Base-by-base conservation (phyloP, 2,888 invertebrate genomes). In the Torymus auratus region DNA sequence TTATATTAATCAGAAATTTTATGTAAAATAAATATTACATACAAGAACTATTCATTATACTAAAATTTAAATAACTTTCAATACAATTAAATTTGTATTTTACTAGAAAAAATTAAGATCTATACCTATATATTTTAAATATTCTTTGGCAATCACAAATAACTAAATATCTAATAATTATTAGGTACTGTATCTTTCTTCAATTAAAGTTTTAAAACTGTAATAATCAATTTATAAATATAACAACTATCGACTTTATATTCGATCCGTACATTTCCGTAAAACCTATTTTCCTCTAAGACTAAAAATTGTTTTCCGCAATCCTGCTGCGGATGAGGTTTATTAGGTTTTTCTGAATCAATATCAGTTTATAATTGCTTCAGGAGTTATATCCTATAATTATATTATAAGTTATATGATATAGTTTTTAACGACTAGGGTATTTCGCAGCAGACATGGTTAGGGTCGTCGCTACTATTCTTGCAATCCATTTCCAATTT, bases 401-500 rank as follows among this genome's bases (percentile, higher is more conserved):
- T 41, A 7, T 41, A 41, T 41, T 41, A 41, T 41, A 41, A 7
- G 5, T 41, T 7, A 41, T 41, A 41, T 41, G 1, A 7, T 41
- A 41, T 41, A 5, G 41, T 41, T 41, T 41, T 53, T 13, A 15
- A 5, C 23, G 53, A 52, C n/a, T 62, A 17, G 7, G 20, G n/a
- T 12, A 14, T 20, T 41, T 75, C 68, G 12, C 41, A 56, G 2
- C 41, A 15, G 12, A 62, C 23, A 28, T 28, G 58, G 4, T 28
- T 70, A 14, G 64, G 20, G 10, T 77, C 64, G 10, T 69, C 41
- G 13, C 17, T 58, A 23, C 58, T 73, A 15, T 71, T 58, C 14
- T 78, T 73, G 14, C 83, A 72, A 55, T 72, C 72, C 5, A 78
- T 70, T 80, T 89, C 89, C 3, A 89, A 60, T 60, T 69, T 76